A percentile compares a stretch with the other conserved stretches of the same genome.
phyloP scores from a whole-genome alignment of 1,140 invertebrate species.

The Tetranychus cinnabarinus region DNA sequence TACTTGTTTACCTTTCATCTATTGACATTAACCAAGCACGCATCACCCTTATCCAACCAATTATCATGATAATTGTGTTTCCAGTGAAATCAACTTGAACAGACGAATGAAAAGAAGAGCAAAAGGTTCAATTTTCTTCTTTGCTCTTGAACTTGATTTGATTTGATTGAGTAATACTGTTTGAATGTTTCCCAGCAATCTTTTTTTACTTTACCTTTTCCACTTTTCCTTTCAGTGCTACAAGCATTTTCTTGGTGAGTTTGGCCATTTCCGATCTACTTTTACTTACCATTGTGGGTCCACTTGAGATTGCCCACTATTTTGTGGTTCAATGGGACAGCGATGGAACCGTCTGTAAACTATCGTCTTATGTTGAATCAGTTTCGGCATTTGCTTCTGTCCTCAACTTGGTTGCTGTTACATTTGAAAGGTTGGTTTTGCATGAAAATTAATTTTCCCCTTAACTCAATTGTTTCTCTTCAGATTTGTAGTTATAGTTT shows the following conservation, averaged over 20 bases:
- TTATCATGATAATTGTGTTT: too few species aligned
- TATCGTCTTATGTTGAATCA: constrained; percentile 10
- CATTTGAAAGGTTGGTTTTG: constrained; percentile 12
- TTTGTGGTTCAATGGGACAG: constrained; percentile 14
- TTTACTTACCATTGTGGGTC: constrained; percentile 13
- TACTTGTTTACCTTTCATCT: too few species aligned
- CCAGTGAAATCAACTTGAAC: too few species aligned
- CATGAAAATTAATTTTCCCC: neutral
- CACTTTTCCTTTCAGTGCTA: constrained; percentile 1
- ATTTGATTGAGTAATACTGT: too few species aligned
- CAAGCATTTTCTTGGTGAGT: constrained; percentile 13
- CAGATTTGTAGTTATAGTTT: constrained; percentile 16
- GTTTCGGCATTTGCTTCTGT: constrained; percentile 14
- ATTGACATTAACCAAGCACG: too few species aligned
- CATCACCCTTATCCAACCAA: too few species aligned
- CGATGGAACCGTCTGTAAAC: constrained; percentile 12
- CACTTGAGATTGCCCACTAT: constrained; percentile 14
- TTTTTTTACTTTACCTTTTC: neutral
- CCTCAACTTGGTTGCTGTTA: constrained; percentile 14
- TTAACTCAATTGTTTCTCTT: neutral
- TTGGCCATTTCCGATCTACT: constrained; percentile 15
- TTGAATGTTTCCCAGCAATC: too few species aligned
- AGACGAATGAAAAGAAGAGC: too few species aligned
- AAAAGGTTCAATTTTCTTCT: too few species aligned
- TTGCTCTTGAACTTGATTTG: too few species aligned